Conservation (phyloP, 2,888 invertebrate genomes). For the Megamerina dolium region DNA sequence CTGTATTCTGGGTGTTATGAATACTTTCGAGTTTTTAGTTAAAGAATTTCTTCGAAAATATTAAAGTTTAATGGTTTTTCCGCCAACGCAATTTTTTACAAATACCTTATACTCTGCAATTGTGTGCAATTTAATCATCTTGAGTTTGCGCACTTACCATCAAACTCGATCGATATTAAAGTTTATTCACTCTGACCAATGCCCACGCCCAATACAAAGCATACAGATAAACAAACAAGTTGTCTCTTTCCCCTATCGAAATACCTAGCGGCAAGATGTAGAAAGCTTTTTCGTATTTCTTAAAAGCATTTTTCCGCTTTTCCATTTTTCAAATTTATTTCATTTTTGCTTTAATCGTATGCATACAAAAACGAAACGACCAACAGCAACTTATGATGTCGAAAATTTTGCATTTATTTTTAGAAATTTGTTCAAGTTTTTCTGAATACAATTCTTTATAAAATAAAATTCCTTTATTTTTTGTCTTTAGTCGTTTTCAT, state of each 20-base stretch:
- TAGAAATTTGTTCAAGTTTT: slow-evolving; percentile 21
- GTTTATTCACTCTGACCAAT: slow-evolving; percentile 13
- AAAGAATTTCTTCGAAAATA: no score
- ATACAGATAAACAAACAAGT: not conserved
- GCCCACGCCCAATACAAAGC: slow-evolving; percentile 16
- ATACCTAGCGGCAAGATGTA: not conserved
- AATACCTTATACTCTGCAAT: no score
- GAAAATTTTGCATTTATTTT: slow-evolving; percentile 32
- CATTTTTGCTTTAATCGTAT: slow-evolving; percentile 18
- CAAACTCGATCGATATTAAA: not conserved
- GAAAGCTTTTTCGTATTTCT: slow-evolving; percentile 28
- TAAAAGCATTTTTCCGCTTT: slow-evolving; percentile 14
- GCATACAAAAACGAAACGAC: slow-evolving; percentile 15
- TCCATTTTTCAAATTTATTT: slow-evolving; percentile 19
- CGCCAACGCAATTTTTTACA: no score
- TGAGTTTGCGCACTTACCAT: slow-evolving; percentile 21
- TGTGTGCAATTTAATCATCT: slow-evolving; percentile 8
- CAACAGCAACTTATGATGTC: slow-evolving; percentile 8
- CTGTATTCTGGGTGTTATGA: no score
- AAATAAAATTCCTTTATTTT: slow-evolving; percentile 7
- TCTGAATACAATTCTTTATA: slow-evolving; percentile 9
- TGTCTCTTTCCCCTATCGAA: slow-evolving; percentile 3
- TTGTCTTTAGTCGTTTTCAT: no score
- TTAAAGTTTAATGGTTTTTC: no score
- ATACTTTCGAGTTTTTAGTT: no score